These are phyloP conservation scores for Plusia festucae DNA, from an alignment of 2,888 invertebrate species.

Conservation along the genomic window DNA sequence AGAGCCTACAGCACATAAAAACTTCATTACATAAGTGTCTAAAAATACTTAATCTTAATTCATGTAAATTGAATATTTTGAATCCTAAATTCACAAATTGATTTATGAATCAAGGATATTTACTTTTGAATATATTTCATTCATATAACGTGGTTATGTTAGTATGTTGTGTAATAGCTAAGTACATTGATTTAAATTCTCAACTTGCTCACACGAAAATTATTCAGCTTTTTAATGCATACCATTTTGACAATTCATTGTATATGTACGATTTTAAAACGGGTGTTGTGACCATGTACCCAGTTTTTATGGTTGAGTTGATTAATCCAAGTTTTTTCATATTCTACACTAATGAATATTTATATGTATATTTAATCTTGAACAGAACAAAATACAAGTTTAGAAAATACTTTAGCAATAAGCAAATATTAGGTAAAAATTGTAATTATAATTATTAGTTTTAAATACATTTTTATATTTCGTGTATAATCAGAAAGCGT, in stretches of 20 bases:
- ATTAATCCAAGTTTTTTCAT: background rate
- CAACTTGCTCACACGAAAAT: background rate
- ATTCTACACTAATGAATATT: background rate
- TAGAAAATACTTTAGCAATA: background rate
- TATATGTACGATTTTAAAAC: background rate
- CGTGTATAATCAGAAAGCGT: conserved; percentile 10
- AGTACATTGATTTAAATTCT: background rate
- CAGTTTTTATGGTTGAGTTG: background rate
- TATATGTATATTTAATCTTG: background rate
- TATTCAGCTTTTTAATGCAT: background rate
- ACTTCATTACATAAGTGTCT: background rate
- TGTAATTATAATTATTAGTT: background rate
- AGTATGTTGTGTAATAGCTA: background rate
- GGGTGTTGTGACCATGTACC: conserved; percentile 4
- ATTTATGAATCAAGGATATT: background rate
- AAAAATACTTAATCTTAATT: background rate
- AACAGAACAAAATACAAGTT: background rate
- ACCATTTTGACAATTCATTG: background rate
- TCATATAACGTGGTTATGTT: too few relatives aligned
- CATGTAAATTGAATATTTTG: background rate
- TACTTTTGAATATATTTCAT: background rate
- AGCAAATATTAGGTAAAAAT: background rate
- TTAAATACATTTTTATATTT: conserved; percentile 8
- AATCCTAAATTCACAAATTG: background rate
- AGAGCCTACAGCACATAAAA: background rate